These are phyloP conservation scores for Watsonalla binaria DNA, from an alignment of 2,888 invertebrate genomes.

Conservation along the genomic window DNA sequence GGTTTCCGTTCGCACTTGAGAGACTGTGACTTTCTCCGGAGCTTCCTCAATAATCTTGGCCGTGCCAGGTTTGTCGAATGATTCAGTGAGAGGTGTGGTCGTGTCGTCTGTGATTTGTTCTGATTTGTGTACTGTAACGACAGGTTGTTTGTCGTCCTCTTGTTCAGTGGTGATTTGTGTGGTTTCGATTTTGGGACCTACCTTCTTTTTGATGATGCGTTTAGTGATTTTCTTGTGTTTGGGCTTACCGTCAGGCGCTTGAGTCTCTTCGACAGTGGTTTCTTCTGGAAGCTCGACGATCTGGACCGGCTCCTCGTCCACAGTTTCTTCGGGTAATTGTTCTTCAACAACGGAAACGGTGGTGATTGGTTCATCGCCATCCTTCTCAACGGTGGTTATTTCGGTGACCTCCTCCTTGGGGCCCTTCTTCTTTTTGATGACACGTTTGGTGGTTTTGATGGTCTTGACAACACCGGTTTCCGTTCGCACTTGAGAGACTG, in stretches of 20 bases:
- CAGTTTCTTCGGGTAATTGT: not conserved
- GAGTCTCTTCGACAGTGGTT: constrained; percentile 33
- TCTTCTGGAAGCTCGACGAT: constrained; percentile 39
- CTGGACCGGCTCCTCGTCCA: constrained; percentile 15
- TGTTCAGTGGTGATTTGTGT: constrained; percentile 22
- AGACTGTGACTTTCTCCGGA: constrained; percentile 15
- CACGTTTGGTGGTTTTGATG: too few relatives aligned
- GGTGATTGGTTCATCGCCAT: constrained; percentile 14
- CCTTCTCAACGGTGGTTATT: constrained; percentile 14
- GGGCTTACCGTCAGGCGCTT: constrained; percentile 28
- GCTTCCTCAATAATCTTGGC: constrained; percentile 28
- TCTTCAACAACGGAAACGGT: constrained; percentile 13
- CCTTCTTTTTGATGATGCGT: constrained; percentile 13
- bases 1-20: constrained; percentile 18
- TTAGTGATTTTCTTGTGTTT: constrained; percentile 15
- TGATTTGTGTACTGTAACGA: constrained; percentile 24
- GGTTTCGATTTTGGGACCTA: constrained; percentile 37
- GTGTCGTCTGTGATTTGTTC: constrained; percentile 31
- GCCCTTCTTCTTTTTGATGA: constrained; percentile 26
- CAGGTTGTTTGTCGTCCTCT: constrained; percentile 21
- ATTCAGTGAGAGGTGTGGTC: constrained; percentile 13
- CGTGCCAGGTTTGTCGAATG: constrained; percentile 9
- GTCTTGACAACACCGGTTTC: too few relatives aligned
- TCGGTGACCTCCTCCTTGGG: constrained; percentile 37
- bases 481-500: too few relatives aligned